Evolutionary conservation across 2,797 vertebrate species (phyloP), one percentile per base, ranked within the genome.

Genomic region (Enteromius anoplus): DNA sequence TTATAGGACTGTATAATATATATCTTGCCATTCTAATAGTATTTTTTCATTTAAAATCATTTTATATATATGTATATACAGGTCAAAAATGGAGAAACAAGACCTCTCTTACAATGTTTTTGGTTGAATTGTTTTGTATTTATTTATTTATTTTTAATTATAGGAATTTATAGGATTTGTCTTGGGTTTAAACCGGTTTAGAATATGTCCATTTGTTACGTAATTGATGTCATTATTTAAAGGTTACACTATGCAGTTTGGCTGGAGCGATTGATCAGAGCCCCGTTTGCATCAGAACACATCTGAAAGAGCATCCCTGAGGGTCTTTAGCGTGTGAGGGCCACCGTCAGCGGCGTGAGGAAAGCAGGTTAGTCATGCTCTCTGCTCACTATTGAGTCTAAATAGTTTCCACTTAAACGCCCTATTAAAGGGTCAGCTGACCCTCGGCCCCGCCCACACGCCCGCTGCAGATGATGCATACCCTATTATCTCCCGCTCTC

Each of bases 361-460:
- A 97, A 97, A 97, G 95, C 91, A 92, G 92, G 95, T 98, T 97
- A 94, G 96, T 97, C 95, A 97, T 92, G 96, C 94, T 95, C 96
- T 95, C 96, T 93, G 95, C 95, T 96, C 95, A 93, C 95, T 94
- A 93, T 96, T 94, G 93, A 90, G 91, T 92, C 94, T 96, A 95
- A 97, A 96, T 96, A 92, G 94, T 91, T 95, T 95, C 96, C 93
- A 95, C 96, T 96, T 96, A 97, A 97, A 97, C 94, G 95, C 95
- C 94, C 95, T 96, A 97, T 97, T 98, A 98, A 97, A 95, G 95
- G 96, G 96, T 97, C 96, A 86, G 29, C 81, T 87, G 85, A 84
- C 53, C 65, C 81, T 85, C 49, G 58, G 60, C 45, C 86, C 78
- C 80, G 65, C 81, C 80, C 65, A 65, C 86, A n/a, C 84, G 45